phyloP scores from a whole-genome alignment of 2,113 vertebrate genomes.

The Perognathus longimembris region DNA sequence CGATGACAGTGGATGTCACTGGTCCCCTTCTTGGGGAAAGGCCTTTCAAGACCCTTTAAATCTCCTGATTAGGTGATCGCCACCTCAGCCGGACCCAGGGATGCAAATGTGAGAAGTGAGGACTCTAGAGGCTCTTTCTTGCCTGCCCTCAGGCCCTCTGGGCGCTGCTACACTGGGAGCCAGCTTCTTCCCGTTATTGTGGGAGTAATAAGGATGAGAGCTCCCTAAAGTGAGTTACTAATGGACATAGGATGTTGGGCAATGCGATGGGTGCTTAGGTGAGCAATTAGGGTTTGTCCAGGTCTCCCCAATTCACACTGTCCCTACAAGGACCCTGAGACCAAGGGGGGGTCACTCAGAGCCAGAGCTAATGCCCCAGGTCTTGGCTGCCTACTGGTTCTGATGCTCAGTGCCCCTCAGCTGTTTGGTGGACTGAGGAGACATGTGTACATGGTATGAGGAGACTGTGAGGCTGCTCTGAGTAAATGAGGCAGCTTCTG shows the following conservation, averaged over 20 bases:
- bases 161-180: no score
- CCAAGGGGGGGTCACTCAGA: neutral
- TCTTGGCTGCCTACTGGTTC: neutral
- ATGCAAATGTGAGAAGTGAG: neutral
- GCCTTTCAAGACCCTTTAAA: neutral
- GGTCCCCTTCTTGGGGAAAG: neutral
- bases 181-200: neutral
- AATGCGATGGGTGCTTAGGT: neutral
- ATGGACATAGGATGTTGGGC: neutral
- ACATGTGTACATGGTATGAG: neutral
- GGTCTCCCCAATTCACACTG: neutral
- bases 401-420: neutral
- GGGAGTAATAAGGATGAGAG: neutral
- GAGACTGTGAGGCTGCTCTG: neutral
- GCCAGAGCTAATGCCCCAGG: neutral
- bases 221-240: neutral
- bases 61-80: neutral
- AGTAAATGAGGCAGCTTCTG: fast-evolving
- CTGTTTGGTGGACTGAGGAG: neutral
- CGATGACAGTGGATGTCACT: neutral
- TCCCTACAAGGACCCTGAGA: neutral
- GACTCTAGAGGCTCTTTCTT: neutral
- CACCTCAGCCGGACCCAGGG: neutral
- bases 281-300: neutral
- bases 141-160: neutral